phyloP scores from a whole-genome alignment of 1,140 invertebrate species.

The Polypedilum pembai region DNA sequence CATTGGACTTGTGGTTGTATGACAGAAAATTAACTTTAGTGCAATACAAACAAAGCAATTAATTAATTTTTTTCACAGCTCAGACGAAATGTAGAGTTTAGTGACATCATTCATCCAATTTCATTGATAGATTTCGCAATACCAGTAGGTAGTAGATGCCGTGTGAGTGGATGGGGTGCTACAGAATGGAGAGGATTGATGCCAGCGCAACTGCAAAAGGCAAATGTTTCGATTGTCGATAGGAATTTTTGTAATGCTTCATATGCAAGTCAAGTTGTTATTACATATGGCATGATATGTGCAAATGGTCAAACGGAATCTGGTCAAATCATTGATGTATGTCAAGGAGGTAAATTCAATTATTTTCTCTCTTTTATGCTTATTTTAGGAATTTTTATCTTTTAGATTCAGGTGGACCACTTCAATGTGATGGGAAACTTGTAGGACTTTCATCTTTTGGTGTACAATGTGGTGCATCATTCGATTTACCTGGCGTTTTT shows the following conservation, averaged over 20 bases:
- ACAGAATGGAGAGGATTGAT: background rate
- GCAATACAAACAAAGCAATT: background rate
- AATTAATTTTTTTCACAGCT: background rate
- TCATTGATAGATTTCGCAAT: background rate
- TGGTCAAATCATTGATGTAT: background rate
- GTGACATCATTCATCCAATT: background rate
- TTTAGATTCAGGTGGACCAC: constrained; percentile 24
- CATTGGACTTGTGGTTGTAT: background rate
- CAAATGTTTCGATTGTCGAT: constrained; percentile 7
- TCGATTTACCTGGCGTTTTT: background rate
- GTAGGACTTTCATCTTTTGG: background rate
- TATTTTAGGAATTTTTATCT: background rate
- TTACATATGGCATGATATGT: constrained; percentile 9
- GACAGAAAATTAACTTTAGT: background rate
- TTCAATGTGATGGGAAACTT: background rate
- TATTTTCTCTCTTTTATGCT: background rate
- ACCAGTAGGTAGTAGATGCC: background rate
- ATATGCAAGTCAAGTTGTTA: background rate
- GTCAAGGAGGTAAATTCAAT: background rate
- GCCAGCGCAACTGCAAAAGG: background rate
- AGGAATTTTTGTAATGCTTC: background rate
- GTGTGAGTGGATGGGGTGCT: background rate
- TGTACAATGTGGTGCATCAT: background rate
- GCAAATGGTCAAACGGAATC: background rate
- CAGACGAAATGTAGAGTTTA: background rate